These are phyloP conservation scores for Cryptotis parvus DNA, from an alignment of 2,113 vertebrate species.

Conservation along the genomic window DNA sequence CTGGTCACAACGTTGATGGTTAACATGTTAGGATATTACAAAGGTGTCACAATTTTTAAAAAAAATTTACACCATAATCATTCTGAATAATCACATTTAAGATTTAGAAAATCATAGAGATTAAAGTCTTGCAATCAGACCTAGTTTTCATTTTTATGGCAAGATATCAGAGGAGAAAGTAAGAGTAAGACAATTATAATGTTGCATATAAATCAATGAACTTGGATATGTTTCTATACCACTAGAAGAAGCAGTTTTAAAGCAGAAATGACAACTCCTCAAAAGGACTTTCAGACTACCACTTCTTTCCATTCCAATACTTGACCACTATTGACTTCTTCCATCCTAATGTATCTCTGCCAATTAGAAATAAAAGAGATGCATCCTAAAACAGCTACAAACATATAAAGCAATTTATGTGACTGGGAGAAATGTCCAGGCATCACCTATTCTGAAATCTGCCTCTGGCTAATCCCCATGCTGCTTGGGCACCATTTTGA, in stretches of 20 bases:
- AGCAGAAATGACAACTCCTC: background rate
- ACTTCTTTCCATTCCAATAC: background rate
- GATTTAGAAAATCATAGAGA: background rate
- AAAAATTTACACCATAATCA: background rate
- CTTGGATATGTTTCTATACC: background rate
- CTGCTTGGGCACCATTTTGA: background rate
- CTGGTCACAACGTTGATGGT: background rate
- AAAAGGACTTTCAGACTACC: background rate
- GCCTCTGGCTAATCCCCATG: slow-evolving; percentile 6
- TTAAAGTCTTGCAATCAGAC: background rate
- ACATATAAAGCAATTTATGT: background rate
- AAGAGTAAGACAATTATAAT: background rate
- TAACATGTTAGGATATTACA: background rate
- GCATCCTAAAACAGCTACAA: slow-evolving; percentile 20
- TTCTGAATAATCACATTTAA: background rate
- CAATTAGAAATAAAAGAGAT: slow-evolving; percentile 50
- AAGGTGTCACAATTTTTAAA: background rate
- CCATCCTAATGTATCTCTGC: slow-evolving; percentile 6
- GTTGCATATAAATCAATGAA: background rate
- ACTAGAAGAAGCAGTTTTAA: background rate
- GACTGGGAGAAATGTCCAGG: background rate
- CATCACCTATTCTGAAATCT: slow-evolving; percentile 35
- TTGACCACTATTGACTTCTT: slow-evolving; percentile 37
- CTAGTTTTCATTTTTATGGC: slow-evolving; percentile 43
- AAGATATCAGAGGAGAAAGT: background rate